Evolutionary conservation across 2,113 vertebrate genomes (phyloP).

Genomic region (Crypturellus undulatus): DNA sequence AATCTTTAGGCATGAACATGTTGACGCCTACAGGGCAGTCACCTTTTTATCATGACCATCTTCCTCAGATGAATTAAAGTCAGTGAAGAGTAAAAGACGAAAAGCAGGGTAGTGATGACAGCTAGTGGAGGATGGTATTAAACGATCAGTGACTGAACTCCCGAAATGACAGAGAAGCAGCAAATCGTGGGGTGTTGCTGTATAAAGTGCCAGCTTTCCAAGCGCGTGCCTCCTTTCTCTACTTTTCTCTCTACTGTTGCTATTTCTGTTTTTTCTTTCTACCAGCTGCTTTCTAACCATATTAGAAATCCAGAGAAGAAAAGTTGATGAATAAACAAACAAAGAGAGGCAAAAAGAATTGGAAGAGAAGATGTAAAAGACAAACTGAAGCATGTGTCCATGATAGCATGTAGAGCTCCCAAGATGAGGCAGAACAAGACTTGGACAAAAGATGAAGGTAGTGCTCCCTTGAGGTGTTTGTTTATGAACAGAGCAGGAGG

Average conservation of each 20-base stretch:
- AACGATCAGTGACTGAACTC: neutral
- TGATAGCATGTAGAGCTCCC: neutral
- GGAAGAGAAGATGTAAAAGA: constrained; percentile 23
- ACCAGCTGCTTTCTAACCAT: constrained; percentile 35
- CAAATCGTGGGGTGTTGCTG: neutral
- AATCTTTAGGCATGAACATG: neutral
- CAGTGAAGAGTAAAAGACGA: neutral
- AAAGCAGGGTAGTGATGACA: neutral
- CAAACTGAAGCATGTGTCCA: neutral
- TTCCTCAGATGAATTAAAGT: neutral
- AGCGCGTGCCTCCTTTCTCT: neutral
- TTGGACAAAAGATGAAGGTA: constrained; percentile 16
- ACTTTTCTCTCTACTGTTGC: constrained; percentile 20
- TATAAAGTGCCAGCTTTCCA: neutral
- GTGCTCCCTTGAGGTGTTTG: neutral
- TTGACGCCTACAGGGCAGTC: neutral
- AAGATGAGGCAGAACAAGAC: neutral
- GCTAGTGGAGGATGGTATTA: neutral
- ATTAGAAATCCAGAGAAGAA: constrained; percentile 31
- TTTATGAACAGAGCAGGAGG: constrained; percentile 2
- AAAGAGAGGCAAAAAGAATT: neutral
- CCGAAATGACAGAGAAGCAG: neutral
- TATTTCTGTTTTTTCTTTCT: constrained; percentile 60
- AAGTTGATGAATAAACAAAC: neutral
- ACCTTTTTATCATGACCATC: neutral